Percentiles rank a stretch among this genome's conserved stretches.
These are phyloP conservation scores for Sphyrna mokarran DNA, from an alignment of 2,113 vertebrate genomes.

Conservation along the genomic window DNA sequence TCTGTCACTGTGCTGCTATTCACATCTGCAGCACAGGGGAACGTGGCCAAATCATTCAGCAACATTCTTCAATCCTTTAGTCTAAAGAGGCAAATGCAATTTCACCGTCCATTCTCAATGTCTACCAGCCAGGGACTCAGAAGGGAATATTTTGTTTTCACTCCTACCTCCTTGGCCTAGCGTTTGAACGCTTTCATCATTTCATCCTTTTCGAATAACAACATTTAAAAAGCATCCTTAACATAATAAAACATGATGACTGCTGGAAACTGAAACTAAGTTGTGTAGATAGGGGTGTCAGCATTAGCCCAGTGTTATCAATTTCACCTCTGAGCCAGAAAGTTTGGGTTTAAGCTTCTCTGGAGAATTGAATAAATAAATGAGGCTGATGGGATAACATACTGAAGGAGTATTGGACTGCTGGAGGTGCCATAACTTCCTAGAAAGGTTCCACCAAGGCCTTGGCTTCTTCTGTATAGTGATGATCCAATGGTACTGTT, in stretches of 20 bases:
- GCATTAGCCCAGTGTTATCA: neutral
- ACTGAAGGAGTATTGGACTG: neutral
- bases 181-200: neutral
- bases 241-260: neutral
- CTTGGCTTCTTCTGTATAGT: neutral
- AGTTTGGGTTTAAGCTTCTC: neutral
- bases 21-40: too few species aligned
- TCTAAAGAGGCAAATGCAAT: neutral
- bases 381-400: neutral
- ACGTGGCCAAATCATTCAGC: too few species aligned
- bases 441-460: too few species aligned
- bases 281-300: neutral
- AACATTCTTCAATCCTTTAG: neutral
- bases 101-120: neutral
- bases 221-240: neutral
- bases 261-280: neutral
- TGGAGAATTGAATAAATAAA: neutral
- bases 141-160: neutral
- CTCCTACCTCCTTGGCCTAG: neutral
- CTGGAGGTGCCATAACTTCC: too few species aligned
- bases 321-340: neutral
- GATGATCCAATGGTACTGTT: neutral
- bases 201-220: neutral
- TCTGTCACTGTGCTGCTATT: too few species aligned
- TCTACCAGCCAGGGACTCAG: neutral